phyloP scores from a whole-genome alignment of 2,113 vertebrate genomes.

The Pseudonaja textilis region DNA sequence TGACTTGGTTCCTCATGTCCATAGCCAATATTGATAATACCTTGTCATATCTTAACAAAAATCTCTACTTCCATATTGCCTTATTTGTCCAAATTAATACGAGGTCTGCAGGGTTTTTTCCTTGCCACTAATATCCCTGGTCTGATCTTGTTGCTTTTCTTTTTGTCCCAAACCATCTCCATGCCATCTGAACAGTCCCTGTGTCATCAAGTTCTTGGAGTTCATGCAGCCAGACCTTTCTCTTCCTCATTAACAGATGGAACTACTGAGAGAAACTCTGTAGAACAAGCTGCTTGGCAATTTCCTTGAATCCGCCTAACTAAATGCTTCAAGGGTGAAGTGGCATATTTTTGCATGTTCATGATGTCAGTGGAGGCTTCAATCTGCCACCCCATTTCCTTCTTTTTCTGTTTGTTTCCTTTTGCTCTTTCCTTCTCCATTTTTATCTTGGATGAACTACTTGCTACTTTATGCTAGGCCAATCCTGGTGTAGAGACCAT shows the following conservation, averaged over 20 bases:
- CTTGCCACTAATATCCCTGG: background rate
- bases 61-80: background rate
- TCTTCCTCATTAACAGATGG: constrained; percentile 29
- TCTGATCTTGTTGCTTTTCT: background rate
- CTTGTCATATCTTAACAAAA: background rate
- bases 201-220: constrained; percentile 20
- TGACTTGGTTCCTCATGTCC: background rate
- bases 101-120: background rate
- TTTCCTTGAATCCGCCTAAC: constrained; percentile 14
- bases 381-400: constrained; percentile 30
- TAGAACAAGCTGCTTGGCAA: constrained; percentile 23
- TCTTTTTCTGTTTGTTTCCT: constrained; percentile 30
- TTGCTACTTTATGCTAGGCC: constrained; percentile 17
- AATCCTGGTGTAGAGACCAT: constrained; percentile 11
- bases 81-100: background rate
- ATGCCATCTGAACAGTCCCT: constrained; percentile 10
- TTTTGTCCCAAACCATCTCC: background rate
- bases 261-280: constrained; percentile 6
- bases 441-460: constrained; percentile 25
- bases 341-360: constrained; percentile 12
- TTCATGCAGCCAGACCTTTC: constrained; percentile 16
- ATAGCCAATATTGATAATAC: background rate
- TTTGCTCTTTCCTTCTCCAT: constrained; percentile 21
- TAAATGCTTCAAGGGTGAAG: constrained; percentile 25
- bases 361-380: constrained; percentile 26